phyloP scores from a whole-genome alignment of 1,140 invertebrate genomes.

The honey bee (Apis mellifera) region Amel_HAv3.1 CM009943.2:3842501-3843000 shows the following conservation, averaged over 20 bases:
- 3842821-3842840: too few species aligned
- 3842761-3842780: too few species aligned
- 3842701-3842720: neutral
- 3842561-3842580: neutral
- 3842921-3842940: neutral
- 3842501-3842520: neutral
- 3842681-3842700: neutral
- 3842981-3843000: conserved; percentile 19
- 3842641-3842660: neutral
- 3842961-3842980: too few species aligned
- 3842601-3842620: conserved; percentile 16
- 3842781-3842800: too few species aligned
- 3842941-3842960: neutral
- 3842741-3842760: too few species aligned
- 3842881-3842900: neutral
- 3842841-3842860: too few species aligned
- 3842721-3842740: too few species aligned
- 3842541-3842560: too few species aligned
- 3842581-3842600: neutral
- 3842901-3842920: neutral
- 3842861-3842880: neutral
- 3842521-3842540: neutral
- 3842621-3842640: neutral
- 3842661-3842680: neutral
- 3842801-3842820: too few species aligned